These are phyloP conservation scores for Phoeniculus purpureus DNA, from an alignment of 2,797 vertebrate genomes.

Conservation along the genomic window DNA sequence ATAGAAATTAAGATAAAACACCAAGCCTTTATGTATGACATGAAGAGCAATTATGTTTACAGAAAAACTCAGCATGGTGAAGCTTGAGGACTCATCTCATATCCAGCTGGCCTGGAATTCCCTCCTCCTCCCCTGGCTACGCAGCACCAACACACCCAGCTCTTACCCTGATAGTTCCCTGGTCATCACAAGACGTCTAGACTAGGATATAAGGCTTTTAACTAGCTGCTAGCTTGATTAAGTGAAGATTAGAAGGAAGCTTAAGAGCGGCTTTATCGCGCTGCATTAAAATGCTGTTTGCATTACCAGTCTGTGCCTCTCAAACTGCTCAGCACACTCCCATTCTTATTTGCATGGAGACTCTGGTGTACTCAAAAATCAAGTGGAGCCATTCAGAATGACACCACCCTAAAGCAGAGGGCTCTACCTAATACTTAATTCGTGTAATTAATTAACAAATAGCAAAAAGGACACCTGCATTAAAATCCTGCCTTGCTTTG, in stretches of 20 bases:
- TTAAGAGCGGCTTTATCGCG: constrained; percentile 32
- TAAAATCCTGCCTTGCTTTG: background rate
- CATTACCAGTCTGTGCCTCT: background rate
- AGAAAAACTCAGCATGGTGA: fast-evolving
- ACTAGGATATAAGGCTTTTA: constrained; percentile 45
- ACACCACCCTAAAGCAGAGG: background rate
- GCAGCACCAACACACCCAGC: background rate
- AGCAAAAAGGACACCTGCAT: background rate
- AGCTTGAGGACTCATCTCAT: background rate
- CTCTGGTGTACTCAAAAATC: background rate
- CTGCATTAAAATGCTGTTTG: constrained; percentile 6
- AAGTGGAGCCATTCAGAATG: background rate
- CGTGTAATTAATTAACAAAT: background rate
- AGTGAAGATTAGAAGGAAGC: constrained; percentile 44
- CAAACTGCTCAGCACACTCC: background rate
- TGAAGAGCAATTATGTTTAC: fast-evolving
- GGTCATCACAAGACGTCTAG: constrained; percentile 54
- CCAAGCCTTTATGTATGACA: background rate
- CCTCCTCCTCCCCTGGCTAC: background rate
- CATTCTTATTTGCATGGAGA: background rate
- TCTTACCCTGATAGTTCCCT: background rate
- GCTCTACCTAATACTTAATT: background rate
- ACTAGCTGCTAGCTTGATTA: constrained; percentile 39
- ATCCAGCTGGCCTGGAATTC: background rate
- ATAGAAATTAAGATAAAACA: background rate